These are phyloP conservation scores for Dreissena polymorpha DNA, from an alignment of 1,140 invertebrate genomes.

Conservation along the genomic window DNA sequence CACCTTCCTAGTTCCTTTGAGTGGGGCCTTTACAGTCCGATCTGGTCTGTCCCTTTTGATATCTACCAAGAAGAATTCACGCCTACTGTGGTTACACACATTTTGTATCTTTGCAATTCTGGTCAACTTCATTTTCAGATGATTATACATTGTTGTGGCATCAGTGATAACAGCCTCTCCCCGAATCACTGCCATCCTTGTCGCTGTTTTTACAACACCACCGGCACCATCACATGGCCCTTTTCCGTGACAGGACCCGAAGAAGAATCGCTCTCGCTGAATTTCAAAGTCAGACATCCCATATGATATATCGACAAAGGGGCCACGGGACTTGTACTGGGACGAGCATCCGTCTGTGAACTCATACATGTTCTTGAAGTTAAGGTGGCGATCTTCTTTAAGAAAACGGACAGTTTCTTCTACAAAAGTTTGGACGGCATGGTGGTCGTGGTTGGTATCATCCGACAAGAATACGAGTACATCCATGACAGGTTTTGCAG, in stretches of 20 bases:
- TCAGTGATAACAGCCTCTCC: slow-evolving; percentile 38
- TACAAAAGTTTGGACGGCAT: slow-evolving; percentile 41
- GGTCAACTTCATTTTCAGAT: slow-evolving; percentile 9
- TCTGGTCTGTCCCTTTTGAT: background rate
- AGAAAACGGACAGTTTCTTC: background rate
- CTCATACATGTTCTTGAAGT: slow-evolving; percentile 19
- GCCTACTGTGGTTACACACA: slow-evolving; percentile 21
- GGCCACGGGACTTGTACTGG: slow-evolving; percentile 58
- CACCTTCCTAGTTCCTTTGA: slow-evolving; percentile 4
- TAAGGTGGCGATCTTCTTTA: slow-evolving; percentile 12
- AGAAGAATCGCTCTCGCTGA: slow-evolving; percentile 46
- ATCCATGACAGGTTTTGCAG: slow-evolving; percentile 12
- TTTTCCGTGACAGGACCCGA: slow-evolving; percentile 59
- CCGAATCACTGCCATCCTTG: slow-evolving; percentile 36
- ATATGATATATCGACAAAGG: slow-evolving; percentile 43
- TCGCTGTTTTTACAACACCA: slow-evolving; percentile 49
- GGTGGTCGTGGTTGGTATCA: slow-evolving; percentile 42
- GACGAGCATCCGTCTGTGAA: slow-evolving; percentile 58
- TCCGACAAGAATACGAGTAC: slow-evolving; percentile 41
- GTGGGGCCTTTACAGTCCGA: background rate
- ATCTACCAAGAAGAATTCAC: slow-evolving; percentile 18
- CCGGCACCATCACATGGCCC: slow-evolving; percentile 54
- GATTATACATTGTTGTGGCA: slow-evolving; percentile 39
- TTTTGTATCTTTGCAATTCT: background rate
- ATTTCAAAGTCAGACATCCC: slow-evolving; percentile 32